Evolutionary conservation across 2,888 invertebrate species (phyloP), one percentile per base, ranked within the genome.

Genomic region (Diarsia dahlii): DNA sequence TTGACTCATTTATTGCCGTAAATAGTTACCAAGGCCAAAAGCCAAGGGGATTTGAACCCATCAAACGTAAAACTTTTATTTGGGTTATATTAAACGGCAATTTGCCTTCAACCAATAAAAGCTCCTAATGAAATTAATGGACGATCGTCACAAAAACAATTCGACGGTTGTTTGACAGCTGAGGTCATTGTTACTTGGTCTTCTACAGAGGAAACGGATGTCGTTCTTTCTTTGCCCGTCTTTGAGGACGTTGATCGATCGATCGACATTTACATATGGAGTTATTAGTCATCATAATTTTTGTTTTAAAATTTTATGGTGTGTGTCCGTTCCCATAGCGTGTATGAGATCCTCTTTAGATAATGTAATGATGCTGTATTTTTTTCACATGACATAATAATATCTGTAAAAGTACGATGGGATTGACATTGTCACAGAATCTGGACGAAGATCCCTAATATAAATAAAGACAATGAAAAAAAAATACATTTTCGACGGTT

Each of bases 151-250:
- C 73, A 83, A 80, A 85, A 84, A 80, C 81, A 80, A 81, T 88
- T 85, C 72, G 73, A 88, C 45, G 77, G 75, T 67, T 84, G 87
- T 87, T 89, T 89, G 89, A 91, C 88, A 87, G 84, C 67, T 81
- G 88, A 90, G 91, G 89, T 89, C 89, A 89, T 87, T 86, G 85
- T 85, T 82, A 68, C 58, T 45, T 70, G 65, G 58, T 71, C 62
- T 71, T 56, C 12, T 54, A 34, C 48, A 86, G 87, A 91, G 93
- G 94, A 94, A 93, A 92, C 92, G 92, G 92, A 93, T 90, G 90
- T 91, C 81, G 88, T 88, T 86, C 86, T 89, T 90, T 91, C 84
- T 90, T 88, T 87, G 84, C 88, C 77, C 81, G 88, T 89, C 83
- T 82, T 71, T 74, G 87, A 86, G 88, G 91, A 90, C 91, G 85